Evolutionary conservation across 1,140 invertebrate genomes (phyloP), one percentile per base, ranked within the genome.

Genomic region (Oryzaephilus surinamensis): DNA sequence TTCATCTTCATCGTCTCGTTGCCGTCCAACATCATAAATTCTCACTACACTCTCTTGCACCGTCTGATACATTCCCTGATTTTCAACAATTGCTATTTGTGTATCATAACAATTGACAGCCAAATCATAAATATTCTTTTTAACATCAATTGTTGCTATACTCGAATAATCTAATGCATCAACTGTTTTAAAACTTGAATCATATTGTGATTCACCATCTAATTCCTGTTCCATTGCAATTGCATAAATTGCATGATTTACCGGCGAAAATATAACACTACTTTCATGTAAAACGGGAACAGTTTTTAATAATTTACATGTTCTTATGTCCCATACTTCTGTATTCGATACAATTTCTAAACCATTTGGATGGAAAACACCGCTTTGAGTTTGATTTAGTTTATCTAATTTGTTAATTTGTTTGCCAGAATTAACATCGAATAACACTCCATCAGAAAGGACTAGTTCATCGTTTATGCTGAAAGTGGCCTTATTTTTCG

Each of bases 371-470:
- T 98, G 94, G 60, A 99, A 99, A 1, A 94, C 81, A 0, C 95
- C 96, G 57, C 88, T 96, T 13, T 96, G 74, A 21, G 81, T 81
- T 57, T 94, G 83, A 66, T 97, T 97, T 13, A 98, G 73, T 64
- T 98, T 98, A 66, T 98, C 96, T 56, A 99, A 93, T 57, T 97
- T 98, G 61, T 98, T 92, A 30, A 97, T 85, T 52, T 86, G 76
- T 52, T 84, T 86, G 2, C 81, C 81, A 0, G 79, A 76, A 38
- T 83, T 79, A 5, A 95, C 80, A 66, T 99, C 96, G 81, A 91
- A 99, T 0, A 99, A 66, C 2, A 97, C 91, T 19, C 96, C 96
- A 64, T 99, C 95, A 57, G 84, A 90, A 1, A 99, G 65, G 11
- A 98, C 79, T 16, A 99, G 63, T 51, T 97, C 89, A 62, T 99